Percentiles rank a stretch among this genome's conserved stretches.
Conservation (phyloP, 2,113 vertebrate species). For the Thalassoma bifasciatum region DNA sequence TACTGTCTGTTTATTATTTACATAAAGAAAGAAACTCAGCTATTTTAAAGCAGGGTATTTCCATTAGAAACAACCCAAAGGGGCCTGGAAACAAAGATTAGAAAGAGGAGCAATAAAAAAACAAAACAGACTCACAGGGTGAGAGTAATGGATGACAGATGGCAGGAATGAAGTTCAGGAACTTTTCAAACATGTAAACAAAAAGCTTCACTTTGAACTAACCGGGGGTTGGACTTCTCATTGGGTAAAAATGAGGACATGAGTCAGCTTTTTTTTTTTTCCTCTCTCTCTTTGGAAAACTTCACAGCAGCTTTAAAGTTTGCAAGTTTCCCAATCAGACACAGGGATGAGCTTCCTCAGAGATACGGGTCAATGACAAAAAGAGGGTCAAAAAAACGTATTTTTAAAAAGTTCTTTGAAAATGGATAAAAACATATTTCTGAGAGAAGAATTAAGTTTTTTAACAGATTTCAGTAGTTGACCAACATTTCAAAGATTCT, state of each 20-base stretch:
- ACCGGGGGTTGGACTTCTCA: no score
- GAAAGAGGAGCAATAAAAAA: conserved; percentile 5
- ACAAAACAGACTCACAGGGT: not conserved
- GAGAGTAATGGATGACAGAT: conserved; percentile 2
- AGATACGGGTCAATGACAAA: no score
- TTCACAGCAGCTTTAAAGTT: not conserved
- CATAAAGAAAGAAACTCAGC: conserved; percentile 8
- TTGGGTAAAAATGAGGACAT: not conserved
- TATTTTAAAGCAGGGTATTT: conserved; percentile 9
- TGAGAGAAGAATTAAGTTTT: no score
- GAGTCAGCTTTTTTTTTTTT: conserved; percentile 1
- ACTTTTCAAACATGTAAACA: not conserved
- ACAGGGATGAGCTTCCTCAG: not conserved
- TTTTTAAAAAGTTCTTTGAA: no score
- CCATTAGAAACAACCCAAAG: not conserved
- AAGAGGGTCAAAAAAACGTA: no score
- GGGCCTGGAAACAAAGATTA: conserved; percentile 14
- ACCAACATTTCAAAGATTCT: no score
- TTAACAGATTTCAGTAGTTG: no score
- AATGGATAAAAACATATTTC: no score
- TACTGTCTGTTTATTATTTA: conserved; percentile 3
- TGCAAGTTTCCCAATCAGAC: not conserved
- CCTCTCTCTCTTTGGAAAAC: not conserved
- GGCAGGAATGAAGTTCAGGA: not conserved
- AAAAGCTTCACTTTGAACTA: not conserved